Conservation (phyloP, 1,140 invertebrate species). For the Gonioctena quinquepunctata region DNA sequence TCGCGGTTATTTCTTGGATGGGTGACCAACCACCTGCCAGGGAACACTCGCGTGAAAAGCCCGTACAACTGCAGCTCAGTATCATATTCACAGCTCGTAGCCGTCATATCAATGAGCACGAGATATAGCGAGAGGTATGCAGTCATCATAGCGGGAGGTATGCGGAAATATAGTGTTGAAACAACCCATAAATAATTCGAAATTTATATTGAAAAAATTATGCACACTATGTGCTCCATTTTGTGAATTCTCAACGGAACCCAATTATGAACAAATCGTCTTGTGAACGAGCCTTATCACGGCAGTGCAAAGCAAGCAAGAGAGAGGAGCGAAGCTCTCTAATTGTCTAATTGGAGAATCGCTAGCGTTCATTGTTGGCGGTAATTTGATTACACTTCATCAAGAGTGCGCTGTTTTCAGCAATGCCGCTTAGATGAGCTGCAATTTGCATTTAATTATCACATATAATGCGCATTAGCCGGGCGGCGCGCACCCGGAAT, state of each 20-base stretch:
- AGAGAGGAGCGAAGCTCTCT: conserved; percentile 2
- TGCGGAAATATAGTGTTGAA: too few relatives aligned
- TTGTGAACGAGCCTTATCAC: conserved; percentile 35
- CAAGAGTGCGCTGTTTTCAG: conserved; percentile 54
- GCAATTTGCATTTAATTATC: conserved; percentile 57
- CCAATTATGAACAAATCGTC: conserved; percentile 32
- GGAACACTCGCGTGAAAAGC: too few relatives aligned
- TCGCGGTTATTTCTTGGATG: too few relatives aligned
- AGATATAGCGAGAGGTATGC: too few relatives aligned
- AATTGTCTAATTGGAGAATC: conserved; percentile 3
- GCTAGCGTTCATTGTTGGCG: conserved; percentile 45
- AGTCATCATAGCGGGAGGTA: too few relatives aligned
- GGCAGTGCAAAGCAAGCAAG: conserved; percentile 17
- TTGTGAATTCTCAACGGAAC: background rate
- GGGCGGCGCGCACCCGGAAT: conserved; percentile 24
- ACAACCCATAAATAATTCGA: too few relatives aligned
- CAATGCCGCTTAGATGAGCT: conserved; percentile 53
- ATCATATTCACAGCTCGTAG: too few relatives aligned
- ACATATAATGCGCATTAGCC: conserved; percentile 56
- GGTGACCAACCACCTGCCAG: too few relatives aligned
- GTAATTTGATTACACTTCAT: conserved; percentile 55
- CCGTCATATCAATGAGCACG: too few relatives aligned
- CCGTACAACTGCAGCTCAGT: too few relatives aligned
- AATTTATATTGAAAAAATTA: too few relatives aligned
- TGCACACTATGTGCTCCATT: background rate